These are phyloP conservation scores for Archaeoteleia sp. DNA, from an alignment of 2,888 invertebrate species.

Conservation along the genomic window DNA sequence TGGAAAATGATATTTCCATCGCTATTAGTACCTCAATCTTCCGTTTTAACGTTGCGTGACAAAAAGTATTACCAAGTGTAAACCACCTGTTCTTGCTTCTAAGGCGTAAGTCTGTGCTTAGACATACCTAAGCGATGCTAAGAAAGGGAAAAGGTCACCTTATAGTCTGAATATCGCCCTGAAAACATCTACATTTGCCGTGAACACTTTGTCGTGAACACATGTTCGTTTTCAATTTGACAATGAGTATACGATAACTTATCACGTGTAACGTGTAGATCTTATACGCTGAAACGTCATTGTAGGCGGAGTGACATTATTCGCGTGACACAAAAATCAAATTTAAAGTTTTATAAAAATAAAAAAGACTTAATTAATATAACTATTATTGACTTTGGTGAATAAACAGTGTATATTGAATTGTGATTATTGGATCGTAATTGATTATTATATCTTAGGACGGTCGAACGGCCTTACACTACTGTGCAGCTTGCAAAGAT, in stretches of 20 bases:
- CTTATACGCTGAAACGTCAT: too few species aligned
- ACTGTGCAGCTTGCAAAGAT: constrained; percentile 79
- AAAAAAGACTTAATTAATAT: not conserved
- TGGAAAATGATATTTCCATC: constrained; percentile 46
- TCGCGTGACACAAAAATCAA: too few species aligned
- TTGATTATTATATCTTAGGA: constrained; percentile 75
- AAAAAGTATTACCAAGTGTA: constrained; percentile 60
- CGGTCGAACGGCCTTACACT: constrained; percentile 82
- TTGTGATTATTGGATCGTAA: not conserved
- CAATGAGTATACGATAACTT: not conserved
- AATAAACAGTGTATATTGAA: too few species aligned
- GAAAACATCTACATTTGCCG: constrained; percentile 42
- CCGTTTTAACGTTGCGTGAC: constrained; percentile 63
- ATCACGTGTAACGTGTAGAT: not conserved
- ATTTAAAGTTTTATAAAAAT: not conserved
- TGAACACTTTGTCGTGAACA: constrained; percentile 23
- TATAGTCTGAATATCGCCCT: constrained; percentile 56
- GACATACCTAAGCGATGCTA: constrained; percentile 20
- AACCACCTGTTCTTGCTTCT: constrained; percentile 67
- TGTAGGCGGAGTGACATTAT: too few species aligned
- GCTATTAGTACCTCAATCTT: constrained; percentile 24
- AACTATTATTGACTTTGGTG: too few species aligned
- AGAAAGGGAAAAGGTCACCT: constrained; percentile 47
- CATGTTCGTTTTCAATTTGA: not conserved
- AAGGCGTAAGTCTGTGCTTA: constrained; percentile 25